Conservation (phyloP, 2,888 invertebrate genomes). For the Polymixis flavicincta region DNA sequence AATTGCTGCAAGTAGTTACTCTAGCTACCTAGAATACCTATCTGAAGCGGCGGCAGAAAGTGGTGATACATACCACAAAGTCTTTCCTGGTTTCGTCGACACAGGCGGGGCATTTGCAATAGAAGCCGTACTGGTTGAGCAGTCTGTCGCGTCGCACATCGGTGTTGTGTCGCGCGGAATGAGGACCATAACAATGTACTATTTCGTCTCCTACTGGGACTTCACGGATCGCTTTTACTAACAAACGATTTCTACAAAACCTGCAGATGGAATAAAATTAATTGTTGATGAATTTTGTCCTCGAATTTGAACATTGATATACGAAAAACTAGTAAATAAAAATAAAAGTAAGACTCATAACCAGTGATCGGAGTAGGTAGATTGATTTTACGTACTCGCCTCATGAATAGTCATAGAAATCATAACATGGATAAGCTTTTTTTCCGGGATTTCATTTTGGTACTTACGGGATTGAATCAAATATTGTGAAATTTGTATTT, state of each 20-base stretch:
- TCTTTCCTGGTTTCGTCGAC: slow-evolving; percentile 76
- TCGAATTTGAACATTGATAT: neutral
- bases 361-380: no score
- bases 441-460: no score
- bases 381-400: no score
- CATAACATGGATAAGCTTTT: no score
- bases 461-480: no score
- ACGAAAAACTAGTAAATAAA: no score
- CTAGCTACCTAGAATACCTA: slow-evolving; percentile 21
- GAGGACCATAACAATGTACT: slow-evolving; percentile 96
- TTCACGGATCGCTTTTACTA: slow-evolving; percentile 92
- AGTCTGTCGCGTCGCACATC: slow-evolving; percentile 92
- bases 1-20: neutral
- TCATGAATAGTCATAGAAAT: no score
- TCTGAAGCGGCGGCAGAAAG: neutral
- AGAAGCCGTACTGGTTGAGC: slow-evolving; percentile 94
- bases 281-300: neutral
- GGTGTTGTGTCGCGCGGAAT: slow-evolving; percentile 92
- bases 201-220: slow-evolving; percentile 93
- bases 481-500: no score
- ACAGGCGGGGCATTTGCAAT: slow-evolving; percentile 94
- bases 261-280: slow-evolving; percentile 77
- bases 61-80: slow-evolving; percentile 77
- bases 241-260: slow-evolving; percentile 93
- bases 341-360: no score